These are phyloP conservation scores for Hydrolagus colliei DNA, from an alignment of 2,797 vertebrate species.

Conservation along the genomic window DNA sequence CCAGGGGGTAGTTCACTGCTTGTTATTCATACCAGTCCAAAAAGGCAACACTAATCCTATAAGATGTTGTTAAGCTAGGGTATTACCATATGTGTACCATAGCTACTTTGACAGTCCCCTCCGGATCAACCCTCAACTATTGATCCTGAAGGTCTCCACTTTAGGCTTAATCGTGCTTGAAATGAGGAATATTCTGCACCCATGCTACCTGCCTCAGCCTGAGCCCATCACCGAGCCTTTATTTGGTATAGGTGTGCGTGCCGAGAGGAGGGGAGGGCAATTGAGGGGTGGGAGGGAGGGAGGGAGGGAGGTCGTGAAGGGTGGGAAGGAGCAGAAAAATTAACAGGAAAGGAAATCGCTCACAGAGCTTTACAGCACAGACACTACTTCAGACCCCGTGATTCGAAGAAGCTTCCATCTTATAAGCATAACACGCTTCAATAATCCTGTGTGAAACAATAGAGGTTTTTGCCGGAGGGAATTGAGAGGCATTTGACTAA, in stretches of 20 bases:
- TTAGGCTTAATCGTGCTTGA: constrained; percentile 81
- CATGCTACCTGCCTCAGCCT: constrained; percentile 52
- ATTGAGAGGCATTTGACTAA: neutral
- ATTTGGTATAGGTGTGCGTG: constrained; percentile 21
- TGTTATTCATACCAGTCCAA: constrained; percentile 61
- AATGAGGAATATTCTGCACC: constrained; percentile 69
- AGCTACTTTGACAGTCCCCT: constrained; percentile 66
- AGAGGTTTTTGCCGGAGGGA: neutral
- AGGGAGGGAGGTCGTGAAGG: no score
- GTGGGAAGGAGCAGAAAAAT: neutral
- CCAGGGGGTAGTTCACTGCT: constrained; percentile 57
- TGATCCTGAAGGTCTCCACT: constrained; percentile 78
- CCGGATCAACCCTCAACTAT: constrained; percentile 74
- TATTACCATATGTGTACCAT: constrained; percentile 73
- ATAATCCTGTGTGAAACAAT: constrained; percentile 25
- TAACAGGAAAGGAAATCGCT: neutral
- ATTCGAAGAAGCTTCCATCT: neutral
- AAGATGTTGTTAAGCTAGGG: constrained; percentile 65
- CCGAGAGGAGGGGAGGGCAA: neutral
- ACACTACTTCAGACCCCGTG: neutral
- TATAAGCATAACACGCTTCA: constrained; percentile 24
- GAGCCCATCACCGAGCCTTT: neutral
- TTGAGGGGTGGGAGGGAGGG: neutral
- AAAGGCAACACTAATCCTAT: constrained; percentile 66
- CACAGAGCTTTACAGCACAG: neutral